Percentiles rank a stretch among this genome's conserved stretches.
phyloP scores from a whole-genome alignment of 2,888 invertebrate genomes.

The Xestia sexstrigata region DNA sequence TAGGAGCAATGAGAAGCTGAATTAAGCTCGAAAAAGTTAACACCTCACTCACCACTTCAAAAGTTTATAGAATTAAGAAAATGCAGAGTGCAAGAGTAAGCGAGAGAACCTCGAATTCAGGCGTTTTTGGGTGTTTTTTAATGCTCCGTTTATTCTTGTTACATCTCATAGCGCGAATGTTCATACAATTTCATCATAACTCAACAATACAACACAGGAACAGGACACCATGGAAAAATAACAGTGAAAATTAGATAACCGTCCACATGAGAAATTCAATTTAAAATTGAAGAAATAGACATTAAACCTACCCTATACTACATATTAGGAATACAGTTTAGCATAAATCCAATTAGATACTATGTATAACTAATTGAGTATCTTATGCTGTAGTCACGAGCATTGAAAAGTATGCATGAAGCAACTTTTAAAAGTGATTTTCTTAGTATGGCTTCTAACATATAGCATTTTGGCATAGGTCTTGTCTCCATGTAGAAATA shows the following conservation, averaged over 20 bases:
- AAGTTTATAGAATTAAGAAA: background rate
- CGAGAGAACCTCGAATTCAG: background rate
- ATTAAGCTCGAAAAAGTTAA: too few species aligned
- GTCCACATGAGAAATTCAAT: background rate
- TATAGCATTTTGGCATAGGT: background rate
- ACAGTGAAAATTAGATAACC: background rate
- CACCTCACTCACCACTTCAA: background rate
- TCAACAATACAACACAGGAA: too few species aligned
- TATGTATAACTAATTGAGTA: slow-evolving; percentile 7
- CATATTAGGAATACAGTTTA: background rate
- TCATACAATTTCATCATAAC: background rate
- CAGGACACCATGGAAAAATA: background rate
- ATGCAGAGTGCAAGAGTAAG: background rate
- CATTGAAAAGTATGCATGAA: background rate
- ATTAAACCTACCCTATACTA: background rate
- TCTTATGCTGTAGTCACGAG: background rate
- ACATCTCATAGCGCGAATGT: background rate
- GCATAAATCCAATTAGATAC: slow-evolving; percentile 4
- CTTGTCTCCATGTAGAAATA: background rate
- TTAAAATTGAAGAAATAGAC: background rate
- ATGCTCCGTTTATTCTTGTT: background rate
- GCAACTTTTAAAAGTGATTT: background rate
- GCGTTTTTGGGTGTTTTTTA: background rate
- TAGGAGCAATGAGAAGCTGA: too few species aligned
- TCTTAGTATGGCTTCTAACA: background rate